These are phyloP conservation scores for Malurus melanocephalus DNA, from an alignment of 2,113 vertebrate species.

Conservation along the genomic window DNA sequence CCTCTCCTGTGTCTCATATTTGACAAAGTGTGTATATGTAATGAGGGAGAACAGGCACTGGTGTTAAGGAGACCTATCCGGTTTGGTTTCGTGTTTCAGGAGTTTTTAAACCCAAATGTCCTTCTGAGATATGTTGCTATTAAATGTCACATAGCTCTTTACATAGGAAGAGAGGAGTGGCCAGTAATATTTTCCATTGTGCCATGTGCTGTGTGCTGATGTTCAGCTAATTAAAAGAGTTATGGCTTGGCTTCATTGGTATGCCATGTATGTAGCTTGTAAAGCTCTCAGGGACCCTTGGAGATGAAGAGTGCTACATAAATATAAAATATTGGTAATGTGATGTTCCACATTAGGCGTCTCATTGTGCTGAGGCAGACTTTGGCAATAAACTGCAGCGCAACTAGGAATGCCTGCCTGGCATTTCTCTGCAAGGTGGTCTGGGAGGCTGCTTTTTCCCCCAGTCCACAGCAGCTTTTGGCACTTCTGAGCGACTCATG, in stretches of 20 bases:
- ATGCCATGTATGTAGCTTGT: constrained; percentile 30
- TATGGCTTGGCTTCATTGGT: constrained; percentile 22
- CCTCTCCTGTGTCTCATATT: neutral
- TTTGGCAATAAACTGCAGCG: neutral
- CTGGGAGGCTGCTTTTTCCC: neutral
- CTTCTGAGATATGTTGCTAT: neutral
- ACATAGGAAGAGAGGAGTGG: neutral
- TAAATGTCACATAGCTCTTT: neutral
- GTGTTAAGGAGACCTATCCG: neutral
- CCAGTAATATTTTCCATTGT: neutral
- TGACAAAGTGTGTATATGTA: neutral
- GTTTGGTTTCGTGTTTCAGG: neutral
- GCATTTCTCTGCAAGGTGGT: neutral
- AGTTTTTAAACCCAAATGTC: neutral
- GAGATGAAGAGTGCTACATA: constrained; percentile 39
- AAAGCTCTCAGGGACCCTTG: constrained; percentile 45
- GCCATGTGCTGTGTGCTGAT: neutral
- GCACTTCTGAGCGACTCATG: accelerated
- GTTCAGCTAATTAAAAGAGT: constrained; percentile 54
- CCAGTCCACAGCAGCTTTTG: neutral
- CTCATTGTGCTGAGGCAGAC: constrained; percentile 39
- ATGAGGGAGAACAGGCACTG: neutral
- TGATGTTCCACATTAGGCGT: neutral
- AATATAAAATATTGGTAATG: constrained; percentile 54
- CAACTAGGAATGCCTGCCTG: neutral